phyloP scores from a whole-genome alignment of 1,140 invertebrate species.

The Hydropsyche tenuis region DNA sequence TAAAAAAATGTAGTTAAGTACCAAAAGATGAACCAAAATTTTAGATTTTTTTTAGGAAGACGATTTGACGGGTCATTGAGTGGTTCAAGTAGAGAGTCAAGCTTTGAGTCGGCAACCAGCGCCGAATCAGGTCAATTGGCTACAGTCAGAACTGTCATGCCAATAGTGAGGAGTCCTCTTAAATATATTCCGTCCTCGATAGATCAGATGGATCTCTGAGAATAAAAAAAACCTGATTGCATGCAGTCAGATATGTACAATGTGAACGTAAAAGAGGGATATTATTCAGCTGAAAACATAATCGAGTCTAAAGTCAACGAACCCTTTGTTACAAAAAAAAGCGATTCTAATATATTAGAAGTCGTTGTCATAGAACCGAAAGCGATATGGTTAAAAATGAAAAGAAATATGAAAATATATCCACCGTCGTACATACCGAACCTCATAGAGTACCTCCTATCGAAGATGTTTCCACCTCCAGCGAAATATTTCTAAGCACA shows the following conservation, averaged over 20 bases:
- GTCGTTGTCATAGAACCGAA: conserved; percentile 28
- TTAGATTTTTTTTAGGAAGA: conserved; percentile 56
- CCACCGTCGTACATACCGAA: conserved; percentile 15
- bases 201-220: conserved; percentile 44
- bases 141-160: conserved; percentile 42
- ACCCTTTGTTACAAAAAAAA: conserved; percentile 45
- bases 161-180: conserved; percentile 46
- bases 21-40: conserved; percentile 63
- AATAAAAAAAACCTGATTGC: conserved; percentile 34
- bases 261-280: conserved; percentile 53
- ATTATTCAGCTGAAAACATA: conserved; percentile 58
- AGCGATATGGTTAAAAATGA: not conserved
- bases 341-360: conserved; percentile 49
- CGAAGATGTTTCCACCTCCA: conserved; percentile 45
- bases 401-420: conserved; percentile 31
- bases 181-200: conserved; percentile 46
- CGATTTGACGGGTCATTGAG: conserved; percentile 53
- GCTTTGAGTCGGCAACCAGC: conserved; percentile 63
- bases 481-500: conserved; percentile 49
- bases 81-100: conserved; percentile 63
- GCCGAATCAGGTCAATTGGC: conserved; percentile 50
- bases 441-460: not conserved
- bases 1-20: conserved; percentile 66
- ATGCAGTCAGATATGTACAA: conserved; percentile 42
- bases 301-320: conserved; percentile 51